Conservation (phyloP, 1,140 invertebrate species). For the Chelonus insularis region DNA sequence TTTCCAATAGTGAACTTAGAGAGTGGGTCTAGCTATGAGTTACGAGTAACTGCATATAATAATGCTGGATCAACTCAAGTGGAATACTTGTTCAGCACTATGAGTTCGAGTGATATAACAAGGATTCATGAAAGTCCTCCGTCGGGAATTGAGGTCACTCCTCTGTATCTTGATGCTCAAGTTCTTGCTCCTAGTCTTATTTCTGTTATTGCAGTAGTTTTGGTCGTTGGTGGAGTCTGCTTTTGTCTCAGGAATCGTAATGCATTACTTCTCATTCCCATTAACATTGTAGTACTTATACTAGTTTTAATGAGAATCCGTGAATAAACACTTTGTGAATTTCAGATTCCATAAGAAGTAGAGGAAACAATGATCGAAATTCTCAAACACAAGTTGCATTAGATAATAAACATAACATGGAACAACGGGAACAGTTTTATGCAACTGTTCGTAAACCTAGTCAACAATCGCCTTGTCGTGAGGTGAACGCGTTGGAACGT, state of each 20-base stretch:
- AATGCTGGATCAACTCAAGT: slow-evolving; percentile 71
- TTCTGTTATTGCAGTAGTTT: slow-evolving; percentile 57
- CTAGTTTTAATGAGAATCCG: too few relatives aligned
- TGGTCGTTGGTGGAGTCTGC: slow-evolving; percentile 58
- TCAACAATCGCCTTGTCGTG: slow-evolving; percentile 59
- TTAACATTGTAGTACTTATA: too few relatives aligned
- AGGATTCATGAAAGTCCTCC: slow-evolving; percentile 49
- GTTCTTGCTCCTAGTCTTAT: slow-evolving; percentile 59
- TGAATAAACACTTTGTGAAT: too few relatives aligned
- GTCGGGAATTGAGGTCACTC: slow-evolving; percentile 47
- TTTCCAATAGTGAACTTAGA: slow-evolving; percentile 67
- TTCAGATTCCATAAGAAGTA: slow-evolving; percentile 42
- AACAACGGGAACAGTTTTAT: slow-evolving; percentile 64
- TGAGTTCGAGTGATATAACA: slow-evolving; percentile 59
- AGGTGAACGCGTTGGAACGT: slow-evolving; percentile 60
- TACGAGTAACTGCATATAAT: slow-evolving; percentile 70
- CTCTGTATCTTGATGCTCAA: slow-evolving; percentile 58
- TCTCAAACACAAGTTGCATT: slow-evolving; percentile 54
- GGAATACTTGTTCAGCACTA: slow-evolving; percentile 69
- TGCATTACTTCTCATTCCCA: slow-evolving; percentile 32
- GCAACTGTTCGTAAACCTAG: slow-evolving; percentile 63
- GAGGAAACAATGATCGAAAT: slow-evolving; percentile 48
- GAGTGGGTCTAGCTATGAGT: slow-evolving; percentile 69
- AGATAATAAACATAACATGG: slow-evolving; percentile 61
- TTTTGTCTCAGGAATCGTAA: slow-evolving; percentile 62